phyloP scores from a whole-genome alignment of 2,888 invertebrate species.

The Phania funesta region DNA sequence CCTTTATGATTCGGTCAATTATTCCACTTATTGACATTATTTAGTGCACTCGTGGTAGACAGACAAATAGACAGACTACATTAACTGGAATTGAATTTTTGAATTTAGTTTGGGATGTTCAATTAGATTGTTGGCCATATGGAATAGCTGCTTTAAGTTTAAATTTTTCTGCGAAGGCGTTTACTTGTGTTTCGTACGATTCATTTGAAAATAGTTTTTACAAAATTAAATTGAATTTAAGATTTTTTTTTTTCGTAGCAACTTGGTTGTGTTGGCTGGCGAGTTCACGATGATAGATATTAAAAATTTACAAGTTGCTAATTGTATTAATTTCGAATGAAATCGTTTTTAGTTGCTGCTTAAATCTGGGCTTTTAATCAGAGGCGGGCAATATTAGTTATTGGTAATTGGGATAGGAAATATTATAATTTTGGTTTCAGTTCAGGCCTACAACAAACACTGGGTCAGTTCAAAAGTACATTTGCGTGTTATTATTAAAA shows the following conservation, averaged over 20 bases:
- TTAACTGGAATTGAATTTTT: conserved; percentile 25
- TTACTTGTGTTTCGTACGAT: conserved; percentile 25
- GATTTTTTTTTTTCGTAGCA: background rate
- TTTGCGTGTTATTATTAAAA: too few relatives aligned
- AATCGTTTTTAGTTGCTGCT: conserved; percentile 62
- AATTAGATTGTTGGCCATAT: conserved; percentile 30
- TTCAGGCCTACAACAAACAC: too few relatives aligned
- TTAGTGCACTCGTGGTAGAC: background rate
- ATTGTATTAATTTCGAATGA: conserved; percentile 75
- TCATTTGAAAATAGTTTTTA: conserved; percentile 53
- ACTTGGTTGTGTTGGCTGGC: background rate
- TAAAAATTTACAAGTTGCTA: conserved; percentile 76
- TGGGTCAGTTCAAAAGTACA: too few relatives aligned
- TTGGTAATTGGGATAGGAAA: too few relatives aligned
- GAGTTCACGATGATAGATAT: conserved; percentile 71
- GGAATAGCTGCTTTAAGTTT: background rate
- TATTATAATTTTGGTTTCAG: too few relatives aligned
- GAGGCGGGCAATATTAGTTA: conserved; percentile 11
- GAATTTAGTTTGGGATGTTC: conserved; percentile 26
- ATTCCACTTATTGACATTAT: conserved; percentile 38
- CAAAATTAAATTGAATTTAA: conserved; percentile 46
- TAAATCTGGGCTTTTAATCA: conserved; percentile 34
- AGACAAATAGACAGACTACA: background rate
- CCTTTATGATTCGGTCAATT: conserved; percentile 27
- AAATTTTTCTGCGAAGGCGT: conserved; percentile 61